Evolutionary conservation across 1,140 invertebrate species (phyloP).

Genomic region (Riptortus pedestris): DNA sequence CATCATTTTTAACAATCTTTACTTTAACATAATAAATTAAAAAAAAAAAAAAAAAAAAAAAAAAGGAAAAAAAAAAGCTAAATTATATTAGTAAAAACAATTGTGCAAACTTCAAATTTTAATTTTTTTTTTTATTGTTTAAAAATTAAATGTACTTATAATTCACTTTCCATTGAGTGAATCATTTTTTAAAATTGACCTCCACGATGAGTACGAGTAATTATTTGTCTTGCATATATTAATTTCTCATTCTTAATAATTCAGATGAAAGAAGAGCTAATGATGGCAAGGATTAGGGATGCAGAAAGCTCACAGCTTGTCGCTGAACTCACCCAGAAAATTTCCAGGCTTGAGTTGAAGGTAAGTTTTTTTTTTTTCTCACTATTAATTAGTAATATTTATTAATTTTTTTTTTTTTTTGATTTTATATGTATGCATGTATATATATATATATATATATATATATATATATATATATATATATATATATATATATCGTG

Average conservation of each 20-base stretch:
- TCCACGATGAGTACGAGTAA: too few species aligned
- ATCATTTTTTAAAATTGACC: too few species aligned
- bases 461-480: background rate
- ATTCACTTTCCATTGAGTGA: too few species aligned
- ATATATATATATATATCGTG: background rate
- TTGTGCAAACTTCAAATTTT: background rate
- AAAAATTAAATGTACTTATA: background rate
- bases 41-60: too few species aligned
- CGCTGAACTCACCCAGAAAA: slow-evolving; percentile 89
- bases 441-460: background rate
- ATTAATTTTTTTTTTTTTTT: slow-evolving; percentile 6
- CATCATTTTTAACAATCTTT: too few species aligned
- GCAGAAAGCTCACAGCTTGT: slow-evolving; percentile 87
- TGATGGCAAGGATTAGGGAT: slow-evolving; percentile 88
- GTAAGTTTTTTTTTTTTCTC: slow-evolving; percentile 41
- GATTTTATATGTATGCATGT: background rate
- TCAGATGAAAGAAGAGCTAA: slow-evolving; percentile 81
- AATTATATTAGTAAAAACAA: background rate
- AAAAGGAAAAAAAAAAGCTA: too few species aligned
- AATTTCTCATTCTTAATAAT: too few species aligned
- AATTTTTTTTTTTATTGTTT: background rate
- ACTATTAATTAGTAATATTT: too few species aligned
- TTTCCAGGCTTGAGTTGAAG: slow-evolving; percentile 86
- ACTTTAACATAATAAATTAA: too few species aligned
- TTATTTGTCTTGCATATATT: too few species aligned